phyloP scores from a whole-genome alignment of 2,113 vertebrate genomes.

The Gobiocypris rarus region DNA sequence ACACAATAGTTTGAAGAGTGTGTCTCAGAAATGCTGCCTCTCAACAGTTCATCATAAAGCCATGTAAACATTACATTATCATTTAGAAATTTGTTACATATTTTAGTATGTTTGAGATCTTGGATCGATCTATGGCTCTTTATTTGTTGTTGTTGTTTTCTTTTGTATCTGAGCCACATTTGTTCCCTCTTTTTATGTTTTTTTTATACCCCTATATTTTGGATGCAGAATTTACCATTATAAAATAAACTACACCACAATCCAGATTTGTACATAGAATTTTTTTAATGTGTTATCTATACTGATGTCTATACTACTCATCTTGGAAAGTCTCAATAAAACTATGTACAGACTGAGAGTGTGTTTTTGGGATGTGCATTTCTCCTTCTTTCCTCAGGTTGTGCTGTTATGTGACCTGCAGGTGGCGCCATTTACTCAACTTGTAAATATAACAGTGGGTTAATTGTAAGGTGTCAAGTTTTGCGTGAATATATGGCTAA shows the following conservation, averaged over 20 bases:
- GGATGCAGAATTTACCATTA: background rate
- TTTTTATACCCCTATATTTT: background rate
- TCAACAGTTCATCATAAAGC: background rate
- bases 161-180: background rate
- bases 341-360: background rate
- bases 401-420: background rate
- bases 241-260: background rate
- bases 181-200: background rate
- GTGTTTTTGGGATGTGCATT: background rate
- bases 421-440: background rate
- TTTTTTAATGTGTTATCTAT: background rate
- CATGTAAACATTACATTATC: background rate
- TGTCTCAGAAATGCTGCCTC: background rate
- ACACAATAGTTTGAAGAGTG: too few relatives aligned
- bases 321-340: conserved; percentile 52
- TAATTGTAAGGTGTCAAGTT: too few relatives aligned
- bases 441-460: too few relatives aligned
- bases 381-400: background rate
- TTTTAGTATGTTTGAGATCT: background rate
- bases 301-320: background rate
- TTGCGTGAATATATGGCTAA: too few relatives aligned
- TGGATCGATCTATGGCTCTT: background rate
- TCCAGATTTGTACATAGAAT: conserved; percentile 41
- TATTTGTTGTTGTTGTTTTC: background rate
- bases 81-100: background rate